Evolutionary conservation across 2,888 invertebrate species (phyloP).

Genomic region (Drosophila mimetica): DNA sequence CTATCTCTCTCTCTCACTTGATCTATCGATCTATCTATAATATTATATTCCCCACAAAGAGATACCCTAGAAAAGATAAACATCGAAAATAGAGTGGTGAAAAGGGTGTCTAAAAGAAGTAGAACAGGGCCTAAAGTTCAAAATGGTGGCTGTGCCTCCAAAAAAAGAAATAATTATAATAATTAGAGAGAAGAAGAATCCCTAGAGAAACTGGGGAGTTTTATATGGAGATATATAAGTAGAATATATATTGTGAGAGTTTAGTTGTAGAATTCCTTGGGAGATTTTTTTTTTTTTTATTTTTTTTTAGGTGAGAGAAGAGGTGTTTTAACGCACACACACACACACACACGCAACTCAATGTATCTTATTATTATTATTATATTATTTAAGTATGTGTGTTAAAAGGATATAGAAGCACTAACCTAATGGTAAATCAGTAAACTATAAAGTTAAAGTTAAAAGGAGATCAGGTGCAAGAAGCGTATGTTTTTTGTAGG

Average conservation of each 20-base stretch:
- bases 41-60: not conserved
- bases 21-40: not conserved
- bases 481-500: slow-evolving; percentile 18
- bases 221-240: slow-evolving; percentile 21
- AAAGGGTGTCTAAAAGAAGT: slow-evolving; percentile 6
- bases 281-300: slow-evolving; percentile 14
- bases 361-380: slow-evolving; percentile 23
- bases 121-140: slow-evolving; percentile 75
- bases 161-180: slow-evolving; percentile 43
- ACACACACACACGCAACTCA: slow-evolving; percentile 27
- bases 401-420: slow-evolving; percentile 11
- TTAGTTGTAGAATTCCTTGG: slow-evolving; percentile 31
- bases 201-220: slow-evolving; percentile 14
- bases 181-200: slow-evolving; percentile 22
- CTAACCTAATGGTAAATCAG: slow-evolving; percentile 8
- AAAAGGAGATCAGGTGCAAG: slow-evolving; percentile 3
- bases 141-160: slow-evolving; percentile 75
- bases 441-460: slow-evolving; percentile 8
- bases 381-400: slow-evolving; percentile 15
- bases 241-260: slow-evolving; percentile 53
- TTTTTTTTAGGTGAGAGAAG: slow-evolving; percentile 5
- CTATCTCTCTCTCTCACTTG: slow-evolving; percentile 22
- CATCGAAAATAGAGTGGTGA: slow-evolving; percentile 10
- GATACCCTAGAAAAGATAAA: not conserved
- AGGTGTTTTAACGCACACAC: slow-evolving; percentile 19